Conservation (phyloP, 2,888 invertebrate genomes). For the Listrodromus nycthemerus region DNA sequence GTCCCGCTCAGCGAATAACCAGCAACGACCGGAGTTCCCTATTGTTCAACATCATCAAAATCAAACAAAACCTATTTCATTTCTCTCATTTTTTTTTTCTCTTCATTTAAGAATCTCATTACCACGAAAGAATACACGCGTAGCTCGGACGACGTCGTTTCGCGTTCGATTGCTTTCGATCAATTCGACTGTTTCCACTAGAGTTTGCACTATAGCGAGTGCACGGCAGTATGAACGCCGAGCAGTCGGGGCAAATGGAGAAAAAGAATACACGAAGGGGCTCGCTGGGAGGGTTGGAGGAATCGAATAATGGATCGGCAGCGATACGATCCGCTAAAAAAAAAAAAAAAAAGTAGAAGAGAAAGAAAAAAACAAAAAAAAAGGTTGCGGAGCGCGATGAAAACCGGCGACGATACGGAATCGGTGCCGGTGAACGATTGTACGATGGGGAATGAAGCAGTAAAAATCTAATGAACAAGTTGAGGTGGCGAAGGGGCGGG, state of each 20-base stretch:
- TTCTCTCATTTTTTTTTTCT: too few species aligned
- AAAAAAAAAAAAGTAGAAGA: neutral
- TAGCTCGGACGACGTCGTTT: neutral
- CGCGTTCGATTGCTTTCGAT: conserved; percentile 4
- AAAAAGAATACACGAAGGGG: conserved; percentile 56
- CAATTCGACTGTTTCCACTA: conserved; percentile 19
- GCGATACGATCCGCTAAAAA: conserved; percentile 29
- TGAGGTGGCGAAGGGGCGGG: conserved; percentile 36
- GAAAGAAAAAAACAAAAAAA: conserved; percentile 8
- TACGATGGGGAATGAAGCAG: conserved; percentile 46
- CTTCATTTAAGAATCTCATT: neutral
- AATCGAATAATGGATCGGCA: conserved; percentile 58
- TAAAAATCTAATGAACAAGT: conserved; percentile 61
- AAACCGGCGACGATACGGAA: conserved; percentile 41
- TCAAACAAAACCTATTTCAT: neutral
- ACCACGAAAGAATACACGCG: neutral
- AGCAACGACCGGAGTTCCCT: neutral
- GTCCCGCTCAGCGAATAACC: too few species aligned
- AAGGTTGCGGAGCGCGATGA: conserved; percentile 7
- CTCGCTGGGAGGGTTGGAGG: conserved; percentile 44
- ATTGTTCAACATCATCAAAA: neutral
- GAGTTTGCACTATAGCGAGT: conserved; percentile 23
- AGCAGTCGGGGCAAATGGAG: conserved; percentile 59
- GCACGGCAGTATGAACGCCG: conserved; percentile 14
- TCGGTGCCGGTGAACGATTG: conserved; percentile 27